Evolutionary conservation across 2,888 invertebrate species (phyloP).

Genomic region (Caenorhabditis angaria): DNA sequence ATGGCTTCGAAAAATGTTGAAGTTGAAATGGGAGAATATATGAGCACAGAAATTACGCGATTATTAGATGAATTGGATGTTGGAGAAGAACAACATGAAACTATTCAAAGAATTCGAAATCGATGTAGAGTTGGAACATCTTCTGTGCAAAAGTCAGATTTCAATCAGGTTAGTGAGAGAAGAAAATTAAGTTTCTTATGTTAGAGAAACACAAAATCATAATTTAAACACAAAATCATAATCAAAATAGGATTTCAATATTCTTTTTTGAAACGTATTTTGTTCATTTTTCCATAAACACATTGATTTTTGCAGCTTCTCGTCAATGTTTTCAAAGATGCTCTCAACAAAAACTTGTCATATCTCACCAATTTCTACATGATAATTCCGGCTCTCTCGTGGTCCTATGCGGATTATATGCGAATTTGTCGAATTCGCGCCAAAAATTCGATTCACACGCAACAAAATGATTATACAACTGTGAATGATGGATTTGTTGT

Average conservation of each 20-base stretch:
- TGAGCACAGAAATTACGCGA: not conserved
- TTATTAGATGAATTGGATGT: not conserved
- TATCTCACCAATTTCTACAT: constrained; percentile 81
- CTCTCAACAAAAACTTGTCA: constrained; percentile 77
- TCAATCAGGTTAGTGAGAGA: too few species aligned
- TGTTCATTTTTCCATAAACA: too few species aligned
- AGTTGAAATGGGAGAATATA: not conserved
- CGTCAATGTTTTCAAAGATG: constrained; percentile 89
- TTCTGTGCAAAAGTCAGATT: constrained; percentile 9
- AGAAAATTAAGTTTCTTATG: too few species aligned
- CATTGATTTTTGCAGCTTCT: constrained; percentile 81
- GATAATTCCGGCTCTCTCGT: constrained; percentile 87
- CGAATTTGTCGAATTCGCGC: constrained; percentile 90
- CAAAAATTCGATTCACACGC: constrained; percentile 82
- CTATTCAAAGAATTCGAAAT: constrained; percentile 21
- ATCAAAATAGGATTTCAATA: too few species aligned
- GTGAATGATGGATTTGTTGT: constrained; percentile 98
- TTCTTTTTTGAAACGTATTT: too few species aligned
- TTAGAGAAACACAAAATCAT: too few species aligned
- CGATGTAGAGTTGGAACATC: constrained; percentile 20
- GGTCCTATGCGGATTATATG: constrained; percentile 91
- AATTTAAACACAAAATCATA: too few species aligned
- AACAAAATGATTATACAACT: constrained; percentile 83
- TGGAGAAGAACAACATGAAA: constrained; percentile 8
- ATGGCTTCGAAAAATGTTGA: constrained; percentile 80